phyloP scores from a whole-genome alignment of 2,888 invertebrate species.

The Pollenia griseotomentosa region DNA sequence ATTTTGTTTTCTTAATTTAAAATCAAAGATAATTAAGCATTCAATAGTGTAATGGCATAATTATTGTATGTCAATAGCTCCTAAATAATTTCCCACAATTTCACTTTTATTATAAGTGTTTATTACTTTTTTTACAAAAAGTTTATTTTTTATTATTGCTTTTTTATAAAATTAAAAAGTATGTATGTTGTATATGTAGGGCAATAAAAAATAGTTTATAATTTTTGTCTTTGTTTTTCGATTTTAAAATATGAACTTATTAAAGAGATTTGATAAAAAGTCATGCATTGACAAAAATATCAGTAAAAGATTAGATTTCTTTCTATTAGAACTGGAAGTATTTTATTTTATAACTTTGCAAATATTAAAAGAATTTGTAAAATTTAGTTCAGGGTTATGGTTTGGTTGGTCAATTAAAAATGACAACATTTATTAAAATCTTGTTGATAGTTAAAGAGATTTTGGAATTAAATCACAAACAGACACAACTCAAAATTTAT shows the following conservation, averaged over 20 bases:
- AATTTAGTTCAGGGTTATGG: background rate
- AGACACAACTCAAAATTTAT: too few relatives aligned
- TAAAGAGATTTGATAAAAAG: conserved; percentile 38
- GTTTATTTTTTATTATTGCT: background rate
- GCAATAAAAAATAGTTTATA: conserved; percentile 15
- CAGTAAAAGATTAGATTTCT: conserved; percentile 42
- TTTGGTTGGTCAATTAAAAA: background rate
- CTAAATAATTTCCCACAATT: conserved; percentile 34
- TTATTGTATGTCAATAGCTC: background rate
- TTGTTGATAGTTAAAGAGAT: too few relatives aligned
- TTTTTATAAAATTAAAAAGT: background rate
- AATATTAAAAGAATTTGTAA: background rate
- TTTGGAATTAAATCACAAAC: too few relatives aligned
- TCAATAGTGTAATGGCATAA: conserved; percentile 23
- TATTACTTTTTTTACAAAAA: background rate
- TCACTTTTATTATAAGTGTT: conserved; percentile 29
- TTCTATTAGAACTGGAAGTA: background rate
- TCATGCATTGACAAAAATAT: background rate
- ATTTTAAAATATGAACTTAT: conserved; percentile 27
- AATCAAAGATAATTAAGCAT: conserved; percentile 22
- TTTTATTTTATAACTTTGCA: conserved; percentile 5
- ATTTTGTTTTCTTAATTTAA: background rate
- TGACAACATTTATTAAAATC: background rate
- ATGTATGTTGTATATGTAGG: background rate
- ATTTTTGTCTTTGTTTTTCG: background rate